These are phyloP conservation scores for Drosophila falleni DNA, from an alignment of 2,888 invertebrate species.

Conservation along the genomic window DNA sequence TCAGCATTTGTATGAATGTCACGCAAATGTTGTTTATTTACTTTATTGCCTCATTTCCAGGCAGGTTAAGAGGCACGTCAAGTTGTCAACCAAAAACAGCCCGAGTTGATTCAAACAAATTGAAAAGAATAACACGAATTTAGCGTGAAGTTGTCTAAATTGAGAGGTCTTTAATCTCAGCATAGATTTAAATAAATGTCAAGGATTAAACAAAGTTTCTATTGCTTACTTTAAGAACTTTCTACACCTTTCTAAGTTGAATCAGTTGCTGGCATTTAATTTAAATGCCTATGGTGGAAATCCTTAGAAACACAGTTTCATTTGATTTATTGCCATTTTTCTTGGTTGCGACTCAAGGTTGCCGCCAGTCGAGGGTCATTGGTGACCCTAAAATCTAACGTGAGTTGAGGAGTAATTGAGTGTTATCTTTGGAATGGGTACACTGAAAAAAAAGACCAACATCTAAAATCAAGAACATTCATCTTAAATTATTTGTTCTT, in stretches of 20 bases:
- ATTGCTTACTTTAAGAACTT: background rate
- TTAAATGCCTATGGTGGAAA: conserved; percentile 5
- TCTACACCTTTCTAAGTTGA: conserved; percentile 6
- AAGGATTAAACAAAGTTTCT: conserved; percentile 27
- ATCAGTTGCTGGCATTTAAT: conserved; percentile 9
- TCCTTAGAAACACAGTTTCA: conserved; percentile 14
- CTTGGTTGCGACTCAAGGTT: conserved; percentile 46
- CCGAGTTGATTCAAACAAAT: conserved; percentile 52
- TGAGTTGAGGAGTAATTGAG: background rate
- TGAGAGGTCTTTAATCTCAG: background rate
- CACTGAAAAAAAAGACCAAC: no score
- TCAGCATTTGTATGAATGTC: conserved; percentile 53
- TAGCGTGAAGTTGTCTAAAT: conserved; percentile 9
- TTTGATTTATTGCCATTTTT: conserved; percentile 61
- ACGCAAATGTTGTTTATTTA: conserved; percentile 68
- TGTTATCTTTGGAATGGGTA: background rate
- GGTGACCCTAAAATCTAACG: conserved; percentile 19
- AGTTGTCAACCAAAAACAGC: background rate
- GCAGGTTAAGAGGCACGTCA: conserved; percentile 13
- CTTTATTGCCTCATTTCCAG: conserved; percentile 50
- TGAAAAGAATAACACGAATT: conserved; percentile 47
- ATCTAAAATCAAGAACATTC: no score
- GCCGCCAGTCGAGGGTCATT: conserved; percentile 45
- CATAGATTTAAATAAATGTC: conserved; percentile 22
- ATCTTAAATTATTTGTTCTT: no score